Conservation (phyloP, 2,797 vertebrate species). For the Cirrhinus mrigala region DNA sequence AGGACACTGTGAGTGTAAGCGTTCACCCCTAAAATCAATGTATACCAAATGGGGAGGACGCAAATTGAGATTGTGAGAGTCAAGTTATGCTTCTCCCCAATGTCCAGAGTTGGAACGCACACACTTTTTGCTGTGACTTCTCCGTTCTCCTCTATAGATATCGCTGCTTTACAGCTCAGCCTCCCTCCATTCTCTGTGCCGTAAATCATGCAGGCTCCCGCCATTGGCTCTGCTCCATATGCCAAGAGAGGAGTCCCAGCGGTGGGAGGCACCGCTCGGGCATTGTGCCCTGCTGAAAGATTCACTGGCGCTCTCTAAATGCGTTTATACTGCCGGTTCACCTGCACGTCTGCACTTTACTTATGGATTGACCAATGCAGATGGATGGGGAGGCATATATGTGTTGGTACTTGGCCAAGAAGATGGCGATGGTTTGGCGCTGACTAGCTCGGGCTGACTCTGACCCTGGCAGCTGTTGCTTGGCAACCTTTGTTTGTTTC, state of each 20-base stretch:
- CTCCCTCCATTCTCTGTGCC: background rate
- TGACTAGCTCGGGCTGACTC: slow-evolving; percentile 38
- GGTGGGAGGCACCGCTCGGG: background rate
- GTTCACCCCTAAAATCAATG: slow-evolving; percentile 38
- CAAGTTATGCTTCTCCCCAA: background rate
- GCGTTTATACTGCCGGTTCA: slow-evolving; percentile 25
- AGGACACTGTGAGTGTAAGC: slow-evolving; percentile 9
- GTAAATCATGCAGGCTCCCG: slow-evolving; percentile 9
- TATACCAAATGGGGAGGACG: slow-evolving; percentile 8
- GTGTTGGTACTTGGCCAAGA: slow-evolving; percentile 54
- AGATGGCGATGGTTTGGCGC: slow-evolving; percentile 56
- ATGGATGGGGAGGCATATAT: slow-evolving; percentile 9
- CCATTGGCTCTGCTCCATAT: background rate
- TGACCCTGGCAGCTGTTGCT: slow-evolving; percentile 62
- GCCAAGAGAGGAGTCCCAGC: background rate
- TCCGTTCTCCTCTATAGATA: background rate
- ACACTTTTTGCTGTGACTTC: background rate
- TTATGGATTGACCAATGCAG: background rate
- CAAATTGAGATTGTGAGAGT: slow-evolving; percentile 16
- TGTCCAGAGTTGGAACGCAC: background rate
- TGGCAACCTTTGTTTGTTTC: slow-evolving; percentile 71
- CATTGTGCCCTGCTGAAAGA: slow-evolving; percentile 17
- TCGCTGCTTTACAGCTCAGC: slow-evolving; percentile 15
- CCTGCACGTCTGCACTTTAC: slow-evolving; percentile 33
- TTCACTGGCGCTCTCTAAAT: slow-evolving; percentile 15